These are phyloP conservation scores for Ceratotherium simum DNA, from an alignment of 2,113 vertebrate species.

Conservation along the genomic window DNA sequence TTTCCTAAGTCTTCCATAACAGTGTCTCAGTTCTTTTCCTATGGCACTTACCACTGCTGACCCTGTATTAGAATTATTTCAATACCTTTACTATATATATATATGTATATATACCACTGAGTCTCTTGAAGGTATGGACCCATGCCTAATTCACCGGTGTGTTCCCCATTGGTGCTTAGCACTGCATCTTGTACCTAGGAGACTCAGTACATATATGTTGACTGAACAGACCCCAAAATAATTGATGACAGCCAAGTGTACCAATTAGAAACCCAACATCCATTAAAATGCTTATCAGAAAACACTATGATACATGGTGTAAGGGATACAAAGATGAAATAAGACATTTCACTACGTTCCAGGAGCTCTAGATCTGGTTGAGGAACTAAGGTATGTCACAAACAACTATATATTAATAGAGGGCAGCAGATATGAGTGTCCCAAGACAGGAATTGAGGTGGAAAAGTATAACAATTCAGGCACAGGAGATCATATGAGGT, in stretches of 20 bases:
- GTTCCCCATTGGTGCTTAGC: neutral
- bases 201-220: neutral
- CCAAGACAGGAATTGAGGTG: neutral
- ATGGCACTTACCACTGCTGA: neutral
- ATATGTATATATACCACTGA: neutral
- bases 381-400: neutral
- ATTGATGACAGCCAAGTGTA: neutral
- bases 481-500: neutral
- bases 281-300: neutral
- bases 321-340: neutral
- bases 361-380: neutral
- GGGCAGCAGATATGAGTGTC: neutral
- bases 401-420: neutral
- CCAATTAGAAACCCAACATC: neutral
- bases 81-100: neutral
- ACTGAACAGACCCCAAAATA: neutral
- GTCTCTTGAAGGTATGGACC: neutral
- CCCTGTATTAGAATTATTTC: neutral
- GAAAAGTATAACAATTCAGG: neutral
- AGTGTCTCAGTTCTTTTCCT: neutral
- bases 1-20: neutral
- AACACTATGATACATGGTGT: neutral
- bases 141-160: neutral
- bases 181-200: neutral
- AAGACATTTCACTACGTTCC: neutral